Percentiles rank a stretch among this genome's conserved stretches.
phyloP scores from a whole-genome alignment of 2,888 invertebrate genomes.

The Megastigmus dorsalis region DNA sequence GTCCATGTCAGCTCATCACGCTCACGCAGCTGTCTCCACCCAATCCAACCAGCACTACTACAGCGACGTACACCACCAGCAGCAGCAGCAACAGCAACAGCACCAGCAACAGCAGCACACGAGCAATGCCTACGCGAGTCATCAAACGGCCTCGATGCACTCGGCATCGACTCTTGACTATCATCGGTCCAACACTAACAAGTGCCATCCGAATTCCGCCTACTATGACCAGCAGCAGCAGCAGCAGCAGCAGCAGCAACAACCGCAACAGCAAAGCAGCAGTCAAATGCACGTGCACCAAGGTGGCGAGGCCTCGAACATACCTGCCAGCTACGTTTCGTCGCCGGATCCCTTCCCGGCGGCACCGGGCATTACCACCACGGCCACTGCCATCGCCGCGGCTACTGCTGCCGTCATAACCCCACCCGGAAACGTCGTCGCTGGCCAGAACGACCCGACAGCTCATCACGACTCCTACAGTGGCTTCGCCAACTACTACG shows the following conservation, averaged over 20 bases:
- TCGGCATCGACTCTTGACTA: slow-evolving; percentile 68
- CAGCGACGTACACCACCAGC: slow-evolving; percentile 73
- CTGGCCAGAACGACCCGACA: neutral
- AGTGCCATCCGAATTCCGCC: slow-evolving; percentile 66
- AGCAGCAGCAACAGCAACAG: slow-evolving; percentile 57
- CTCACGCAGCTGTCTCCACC: slow-evolving; percentile 73
- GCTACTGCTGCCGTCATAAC: slow-evolving; percentile 78
- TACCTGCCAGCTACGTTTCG: slow-evolving; percentile 74
- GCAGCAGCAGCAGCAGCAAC: slow-evolving; percentile 46
- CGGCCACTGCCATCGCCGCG: slow-evolving; percentile 74
- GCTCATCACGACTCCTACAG: slow-evolving; percentile 76
- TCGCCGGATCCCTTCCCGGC: slow-evolving; percentile 75
- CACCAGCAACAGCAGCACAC: slow-evolving; percentile 75
- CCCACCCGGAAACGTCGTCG: slow-evolving; percentile 76
- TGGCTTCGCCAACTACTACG: slow-evolving; percentile 83
- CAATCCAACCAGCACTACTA: slow-evolving; percentile 73
- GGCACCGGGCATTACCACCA: slow-evolving; percentile 73
- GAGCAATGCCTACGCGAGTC: slow-evolving; percentile 65
- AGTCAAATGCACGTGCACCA: slow-evolving; percentile 71
- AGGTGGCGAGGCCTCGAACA: slow-evolving; percentile 76
- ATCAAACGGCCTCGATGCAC: slow-evolving; percentile 62
- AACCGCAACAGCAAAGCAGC: slow-evolving; percentile 19
- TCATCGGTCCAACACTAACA: slow-evolving; percentile 59
- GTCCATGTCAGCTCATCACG: slow-evolving; percentile 71
- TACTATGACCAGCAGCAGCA: slow-evolving; percentile 69